Base-by-base conservation (phyloP, 2,888 invertebrate genomes). In the Leptarthrus brevirostris region DNA sequence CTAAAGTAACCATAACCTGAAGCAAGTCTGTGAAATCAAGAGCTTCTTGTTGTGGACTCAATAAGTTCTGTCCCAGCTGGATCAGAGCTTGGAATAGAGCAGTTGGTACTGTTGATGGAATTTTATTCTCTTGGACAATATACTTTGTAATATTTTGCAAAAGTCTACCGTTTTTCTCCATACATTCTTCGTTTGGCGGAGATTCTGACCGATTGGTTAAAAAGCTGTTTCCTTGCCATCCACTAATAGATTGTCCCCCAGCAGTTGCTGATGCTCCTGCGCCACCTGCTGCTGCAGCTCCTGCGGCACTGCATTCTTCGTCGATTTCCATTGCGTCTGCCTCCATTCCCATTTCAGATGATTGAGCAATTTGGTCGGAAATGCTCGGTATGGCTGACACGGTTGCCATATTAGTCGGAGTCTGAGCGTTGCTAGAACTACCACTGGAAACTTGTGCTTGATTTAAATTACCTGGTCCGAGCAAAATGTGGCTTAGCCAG, bases 11-110 rank as follows among this genome's bases (percentile, higher is more conserved):
- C 93, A 94, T 92, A 3, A 93, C 90, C 74, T 89, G 87, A 87
- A 94, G 89, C 5, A 94, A 85, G 80, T 93, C 93, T 0, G 91
- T 88, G 81, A 94, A 93, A n/a, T 92, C 91, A n/a, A 87, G 87
- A 0, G 90, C 90, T 81, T 92, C 92, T 54, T 89, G 86, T 0
- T 88, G 83, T 0, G 90, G 88, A 1, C 88, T 88, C 16, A 93
- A 84, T 74, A 92, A 86, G 30, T 90, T 88, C 52, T 90, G 89
- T 0, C 91, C 93, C 78, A 93, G 86, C 34, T 93, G 92, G 64
- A 93, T 87, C n/a, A 93, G 84, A 0, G 92, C 92, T 80, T 89
- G 89, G 72, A 94, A 87, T 72, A 93, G 87, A 0, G 90, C 89
- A 40, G 81, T 79, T 0, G 83, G 81, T 1, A 83, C 79, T 12